Percentiles rank a stretch among this genome's conserved stretches.
Conservation (phyloP, 2,797 vertebrate genomes). For the Harpagifer antarcticus region DNA sequence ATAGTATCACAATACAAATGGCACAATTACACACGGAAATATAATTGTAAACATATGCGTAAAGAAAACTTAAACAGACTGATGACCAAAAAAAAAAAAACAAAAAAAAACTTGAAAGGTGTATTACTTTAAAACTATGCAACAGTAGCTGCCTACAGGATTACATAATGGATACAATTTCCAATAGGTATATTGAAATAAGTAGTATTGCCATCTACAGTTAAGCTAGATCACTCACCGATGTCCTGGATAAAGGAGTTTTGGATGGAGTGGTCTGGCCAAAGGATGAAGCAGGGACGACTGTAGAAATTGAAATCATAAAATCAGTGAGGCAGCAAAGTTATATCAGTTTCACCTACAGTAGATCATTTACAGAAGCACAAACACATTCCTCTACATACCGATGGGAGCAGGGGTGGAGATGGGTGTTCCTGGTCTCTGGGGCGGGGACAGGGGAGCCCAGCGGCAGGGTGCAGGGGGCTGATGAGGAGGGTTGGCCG, state of each 20-base stretch:
- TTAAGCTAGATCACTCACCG: conserved; percentile 85
- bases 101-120: neutral
- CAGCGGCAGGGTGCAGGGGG: conserved; percentile 88
- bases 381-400: conserved; percentile 42
- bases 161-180: conserved; percentile 1
- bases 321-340: conserved; percentile 11
- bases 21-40: conserved; percentile 8
- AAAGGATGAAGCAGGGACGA: conserved; percentile 79
- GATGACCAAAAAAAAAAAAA: conserved; percentile 16
- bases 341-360: neutral
- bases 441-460: conserved; percentile 65
- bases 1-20: conserved; percentile 18
- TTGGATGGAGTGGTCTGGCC: conserved; percentile 87
- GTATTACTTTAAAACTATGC: conserved; percentile 3
- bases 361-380: neutral
- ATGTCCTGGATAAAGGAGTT: conserved; percentile 88
- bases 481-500: conserved; percentile 84
- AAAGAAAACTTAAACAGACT: conserved; percentile 1
- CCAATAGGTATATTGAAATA: neutral
- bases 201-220: neutral
- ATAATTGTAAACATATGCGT: neutral
- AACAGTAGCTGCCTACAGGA: neutral
- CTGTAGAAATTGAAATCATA: conserved; percentile 41
- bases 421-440: conserved; percentile 85
- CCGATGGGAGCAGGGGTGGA: conserved; percentile 86